Evolutionary conservation across 2,797 vertebrate genomes (phyloP), one percentile per base, ranked within the genome.

Genomic region (Choloepus didactylus): DNA sequence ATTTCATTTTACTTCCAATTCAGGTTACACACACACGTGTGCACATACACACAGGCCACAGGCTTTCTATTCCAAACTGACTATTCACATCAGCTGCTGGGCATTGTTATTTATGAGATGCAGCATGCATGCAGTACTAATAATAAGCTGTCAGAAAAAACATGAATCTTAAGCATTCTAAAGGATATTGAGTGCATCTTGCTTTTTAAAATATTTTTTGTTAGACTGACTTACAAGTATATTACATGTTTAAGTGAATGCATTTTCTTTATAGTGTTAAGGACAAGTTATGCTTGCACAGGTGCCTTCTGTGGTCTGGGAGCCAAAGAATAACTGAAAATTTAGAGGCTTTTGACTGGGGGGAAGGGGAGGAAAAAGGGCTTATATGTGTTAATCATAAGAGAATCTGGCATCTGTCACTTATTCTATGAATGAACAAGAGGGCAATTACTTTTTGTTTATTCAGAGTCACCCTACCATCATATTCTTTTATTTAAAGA

Each of bases 61-160:
- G 41, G 14, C 44, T 89, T 94, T 89, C n/a, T 89, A 44, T 91
- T 95, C 66, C 76, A 97, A 96, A 75, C 85, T 94, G 83, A 76
- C 29, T 92, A 94, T 86, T 92, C 56, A 94, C 59, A 93, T 5
- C 35, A 83, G 62, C 44, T 90, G 97, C 38, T 88, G 62, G 56
- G 6, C 12, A 88, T 90, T 60, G 70, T 96, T 95, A 91, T 93
- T 96, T 84, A 89, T 93, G 91, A 95, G 90, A 46, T 91, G 88
- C n/a, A 5, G 0, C 73, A 92, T 88, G 67, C 54, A 85, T 80
- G 60, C 79, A 49, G 4, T 64, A 87, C 14, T 0, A 0, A 29
- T 0, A 2, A 0, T 0, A n/a, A 87, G 51, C 54, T 95, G 82
- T 91, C 82, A 93, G 27, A 77, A 79, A 49, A 70, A 70, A 67